Evolutionary conservation across 2,888 invertebrate species (phyloP).

Genomic region (Melikaiella ostensackeni): DNA sequence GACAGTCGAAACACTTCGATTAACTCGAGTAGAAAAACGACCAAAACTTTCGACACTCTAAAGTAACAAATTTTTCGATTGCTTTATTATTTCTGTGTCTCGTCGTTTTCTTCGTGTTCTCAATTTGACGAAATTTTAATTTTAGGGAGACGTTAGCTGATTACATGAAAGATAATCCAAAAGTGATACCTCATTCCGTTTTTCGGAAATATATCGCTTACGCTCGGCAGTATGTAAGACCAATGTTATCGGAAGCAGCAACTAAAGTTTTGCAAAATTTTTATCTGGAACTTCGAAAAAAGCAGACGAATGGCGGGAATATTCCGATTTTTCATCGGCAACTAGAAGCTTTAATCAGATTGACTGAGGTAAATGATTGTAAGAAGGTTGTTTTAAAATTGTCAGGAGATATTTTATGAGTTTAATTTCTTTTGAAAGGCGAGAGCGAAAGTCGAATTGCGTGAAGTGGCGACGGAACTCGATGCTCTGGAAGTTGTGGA

Average conservation of each 20-base stretch:
- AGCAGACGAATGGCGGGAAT: slow-evolving; percentile 81
- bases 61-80: slow-evolving; percentile 1
- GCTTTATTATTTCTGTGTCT: background rate
- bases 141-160: slow-evolving; percentile 65
- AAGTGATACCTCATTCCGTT: slow-evolving; percentile 86
- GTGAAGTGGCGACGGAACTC: slow-evolving; percentile 86
- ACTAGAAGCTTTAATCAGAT: slow-evolving; percentile 90
- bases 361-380: slow-evolving; percentile 82
- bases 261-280: slow-evolving; percentile 85
- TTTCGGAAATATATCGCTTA: slow-evolving; percentile 95
- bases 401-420: background rate
- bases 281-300: slow-evolving; percentile 87
- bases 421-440: slow-evolving; percentile 81
- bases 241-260: slow-evolving; percentile 86
- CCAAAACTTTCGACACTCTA: background rate
- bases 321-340: slow-evolving; percentile 91
- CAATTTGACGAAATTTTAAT: background rate
- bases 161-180: slow-evolving; percentile 78
- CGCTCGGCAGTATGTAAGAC: slow-evolving; percentile 91
- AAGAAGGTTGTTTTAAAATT: slow-evolving; percentile 29
- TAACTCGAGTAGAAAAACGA: background rate
- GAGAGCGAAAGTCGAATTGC: slow-evolving; percentile 90
- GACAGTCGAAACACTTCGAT: slow-evolving; percentile 30
- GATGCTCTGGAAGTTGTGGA: slow-evolving; percentile 94
- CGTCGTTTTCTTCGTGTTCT: background rate